Conservation (phyloP, 2,888 invertebrate species). For the Cheilosia variabilis region DNA sequence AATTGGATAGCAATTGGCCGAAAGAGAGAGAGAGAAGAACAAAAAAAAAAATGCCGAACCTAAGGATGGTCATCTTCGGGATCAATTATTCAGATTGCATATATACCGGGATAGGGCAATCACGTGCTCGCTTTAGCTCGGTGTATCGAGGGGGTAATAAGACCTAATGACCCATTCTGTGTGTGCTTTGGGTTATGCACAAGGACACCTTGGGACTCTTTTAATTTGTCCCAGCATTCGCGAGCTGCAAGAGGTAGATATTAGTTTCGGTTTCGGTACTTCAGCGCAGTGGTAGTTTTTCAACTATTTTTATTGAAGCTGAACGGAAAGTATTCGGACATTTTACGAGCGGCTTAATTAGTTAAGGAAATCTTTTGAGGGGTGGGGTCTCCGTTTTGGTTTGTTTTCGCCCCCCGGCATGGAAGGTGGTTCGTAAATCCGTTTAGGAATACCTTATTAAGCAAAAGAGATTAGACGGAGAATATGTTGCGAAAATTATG, state of each 20-base stretch:
- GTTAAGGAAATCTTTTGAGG: conserved; percentile 27
- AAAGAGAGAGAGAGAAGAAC: conserved; percentile 1
- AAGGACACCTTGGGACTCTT: conserved; percentile 74
- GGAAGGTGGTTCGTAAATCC: conserved; percentile 26
- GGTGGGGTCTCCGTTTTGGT: neutral
- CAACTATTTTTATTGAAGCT: conserved; percentile 68
- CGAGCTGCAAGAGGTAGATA: conserved; percentile 23
- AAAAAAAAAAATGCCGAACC: conserved; percentile 2
- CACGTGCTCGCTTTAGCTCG: conserved; percentile 54
- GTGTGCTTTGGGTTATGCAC: conserved; percentile 63
- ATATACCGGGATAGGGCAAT: conserved; percentile 44
- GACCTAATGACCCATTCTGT: conserved; percentile 73
- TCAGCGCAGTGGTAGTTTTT: conserved; percentile 35
- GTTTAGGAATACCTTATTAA: conserved; percentile 47
- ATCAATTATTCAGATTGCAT: conserved; percentile 74
- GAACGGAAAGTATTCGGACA: conserved; percentile 62
- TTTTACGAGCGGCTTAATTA: conserved; percentile 70
- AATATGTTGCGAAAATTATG: conserved; percentile 32
- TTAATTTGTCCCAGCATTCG: conserved; percentile 52
- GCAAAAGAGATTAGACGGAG: conserved; percentile 16
- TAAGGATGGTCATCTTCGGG: conserved; percentile 53
- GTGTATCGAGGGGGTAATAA: conserved; percentile 70
- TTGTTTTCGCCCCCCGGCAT: neutral
- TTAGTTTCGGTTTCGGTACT: conserved; percentile 55
- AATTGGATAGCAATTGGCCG: conserved; percentile 74